A percentile compares a stretch with the other conserved stretches of the same genome.
phyloP scores from a whole-genome alignment of 2,113 vertebrate species.

The Macroglossus sobrinus region DNA sequence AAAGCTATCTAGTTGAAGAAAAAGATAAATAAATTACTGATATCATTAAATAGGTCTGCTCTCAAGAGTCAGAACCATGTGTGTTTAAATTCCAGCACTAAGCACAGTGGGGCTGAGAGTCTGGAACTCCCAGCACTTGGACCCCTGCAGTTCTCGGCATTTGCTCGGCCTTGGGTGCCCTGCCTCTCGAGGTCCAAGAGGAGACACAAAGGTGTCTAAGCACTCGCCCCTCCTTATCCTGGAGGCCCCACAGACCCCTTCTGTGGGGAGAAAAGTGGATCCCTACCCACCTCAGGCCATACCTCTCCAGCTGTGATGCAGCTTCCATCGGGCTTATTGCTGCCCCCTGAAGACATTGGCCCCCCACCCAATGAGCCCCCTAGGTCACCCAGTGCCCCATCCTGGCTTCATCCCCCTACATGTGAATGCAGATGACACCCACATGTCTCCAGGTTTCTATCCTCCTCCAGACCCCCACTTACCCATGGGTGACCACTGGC shows the following conservation, averaged over 20 bases:
- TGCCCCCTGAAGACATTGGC: slow-evolving; percentile 92
- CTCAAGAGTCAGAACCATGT: neutral
- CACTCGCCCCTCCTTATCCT: slow-evolving; percentile 97
- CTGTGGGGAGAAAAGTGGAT: slow-evolving; percentile 94
- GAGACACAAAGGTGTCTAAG: slow-evolving; percentile 86
- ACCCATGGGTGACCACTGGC: slow-evolving; percentile 85
- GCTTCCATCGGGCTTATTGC: slow-evolving; percentile 85
- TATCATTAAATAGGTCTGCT: neutral
- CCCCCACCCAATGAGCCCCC: slow-evolving; percentile 93
- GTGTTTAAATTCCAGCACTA: neutral
- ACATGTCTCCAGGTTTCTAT: slow-evolving; percentile 83
- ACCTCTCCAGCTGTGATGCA: slow-evolving; percentile 80
- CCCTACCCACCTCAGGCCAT: slow-evolving; percentile 76
- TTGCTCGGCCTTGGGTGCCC: too few relatives aligned
- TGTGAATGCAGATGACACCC: slow-evolving; percentile 86
- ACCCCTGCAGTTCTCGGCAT: too few relatives aligned
- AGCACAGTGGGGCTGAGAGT: too few relatives aligned
- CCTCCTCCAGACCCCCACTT: slow-evolving; percentile 79
- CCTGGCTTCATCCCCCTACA: slow-evolving; percentile 90
- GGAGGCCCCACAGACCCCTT: slow-evolving; percentile 91
- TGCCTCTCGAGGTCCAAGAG: slow-evolving; percentile 43
- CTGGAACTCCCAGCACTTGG: too few relatives aligned
- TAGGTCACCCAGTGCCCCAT: slow-evolving; percentile 84
- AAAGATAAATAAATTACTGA: neutral
- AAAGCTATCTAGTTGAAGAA: neutral